These are phyloP conservation scores for Baccha elongata DNA, from an alignment of 2,888 invertebrate species.

Conservation along the genomic window DNA sequence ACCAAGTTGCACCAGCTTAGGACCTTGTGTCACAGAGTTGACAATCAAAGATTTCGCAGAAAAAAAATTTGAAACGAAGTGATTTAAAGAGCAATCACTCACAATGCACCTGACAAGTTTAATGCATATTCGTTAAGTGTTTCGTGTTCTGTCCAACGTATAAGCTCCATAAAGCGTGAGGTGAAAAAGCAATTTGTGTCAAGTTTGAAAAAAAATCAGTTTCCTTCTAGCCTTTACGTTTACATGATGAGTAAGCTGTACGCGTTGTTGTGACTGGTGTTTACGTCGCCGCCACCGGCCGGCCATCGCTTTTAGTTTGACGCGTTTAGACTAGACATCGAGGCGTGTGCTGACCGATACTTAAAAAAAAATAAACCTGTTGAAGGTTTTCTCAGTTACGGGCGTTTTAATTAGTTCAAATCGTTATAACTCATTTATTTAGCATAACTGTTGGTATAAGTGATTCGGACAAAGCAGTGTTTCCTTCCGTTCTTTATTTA, in stretches of 20 bases:
- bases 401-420: conserved; percentile 34
- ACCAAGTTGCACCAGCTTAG: neutral
- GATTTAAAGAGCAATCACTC: too few species aligned
- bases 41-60: neutral
- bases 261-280: neutral
- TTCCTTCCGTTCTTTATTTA: conserved; percentile 33
- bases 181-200: conserved; percentile 50
- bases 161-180: conserved; percentile 10
- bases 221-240: too few species aligned
- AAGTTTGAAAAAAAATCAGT: too few species aligned
- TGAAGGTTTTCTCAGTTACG: conserved; percentile 37
- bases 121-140: too few species aligned
- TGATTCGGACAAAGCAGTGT: conserved; percentile 26
- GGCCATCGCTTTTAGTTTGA: too few species aligned
- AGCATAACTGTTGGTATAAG: too few species aligned
- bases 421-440: conserved; percentile 20
- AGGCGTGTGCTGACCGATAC: conserved; percentile 26
- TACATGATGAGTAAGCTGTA: conserved; percentile 40
- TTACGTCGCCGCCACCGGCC: neutral
- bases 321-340: conserved; percentile 25
- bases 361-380: conserved; percentile 8
- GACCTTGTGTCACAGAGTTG: neutral
- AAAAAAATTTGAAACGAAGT: too few species aligned
- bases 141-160: neutral
- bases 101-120: too few species aligned